Evolutionary conservation across 2,113 vertebrate species (phyloP), one percentile per base, ranked within the genome.

Genomic region (Poecile atricapillus): DNA sequence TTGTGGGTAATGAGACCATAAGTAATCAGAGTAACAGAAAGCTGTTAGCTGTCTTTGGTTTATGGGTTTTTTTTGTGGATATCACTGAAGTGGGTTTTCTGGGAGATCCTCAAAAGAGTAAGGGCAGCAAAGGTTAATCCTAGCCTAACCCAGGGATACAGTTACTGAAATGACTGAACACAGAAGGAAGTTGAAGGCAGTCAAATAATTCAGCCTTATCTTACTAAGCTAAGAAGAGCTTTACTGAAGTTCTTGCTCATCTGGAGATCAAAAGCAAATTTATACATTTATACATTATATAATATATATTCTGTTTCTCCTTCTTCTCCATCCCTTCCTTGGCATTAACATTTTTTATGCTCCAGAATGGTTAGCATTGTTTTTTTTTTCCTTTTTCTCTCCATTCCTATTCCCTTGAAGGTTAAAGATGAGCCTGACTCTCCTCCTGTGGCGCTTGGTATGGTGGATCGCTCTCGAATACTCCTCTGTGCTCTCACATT

Each of bases 381-480:
- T 3, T 2, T 28, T 28, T 67, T 68, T 63, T 56, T 55, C 15
- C 11, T 86, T 58, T 88, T 88, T 73, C 21, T 88, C 43, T 78
- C 37, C 15, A 4, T 9, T 89, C 13, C 12, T 64, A 1, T 75
- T 81, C 23, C 33, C 82, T 37, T 87, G 47, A 96, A 99, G 99
- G 96, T 99, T 97, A 99, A 99, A 98, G 99, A 99, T 63, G 99
- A 99, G 81, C 99, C 99, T 4, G 98, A 98, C 67, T 99, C 99
- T 50, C 98, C 99, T 63, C 99, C 99, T 17, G 98, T 98, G 55
- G 98, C 99, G 0, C 98, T 99, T 20, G 99, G 99, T n/a, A 99
- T 99, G 98, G 99, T 99, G 98, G 99, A 99, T 95, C 98, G 99
- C n/a, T 99, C 99, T 28, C 98, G 99, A 19, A 98, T 99, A 67